phyloP scores from a whole-genome alignment of 2,113 vertebrate species.

The Sterna hirundo region DNA sequence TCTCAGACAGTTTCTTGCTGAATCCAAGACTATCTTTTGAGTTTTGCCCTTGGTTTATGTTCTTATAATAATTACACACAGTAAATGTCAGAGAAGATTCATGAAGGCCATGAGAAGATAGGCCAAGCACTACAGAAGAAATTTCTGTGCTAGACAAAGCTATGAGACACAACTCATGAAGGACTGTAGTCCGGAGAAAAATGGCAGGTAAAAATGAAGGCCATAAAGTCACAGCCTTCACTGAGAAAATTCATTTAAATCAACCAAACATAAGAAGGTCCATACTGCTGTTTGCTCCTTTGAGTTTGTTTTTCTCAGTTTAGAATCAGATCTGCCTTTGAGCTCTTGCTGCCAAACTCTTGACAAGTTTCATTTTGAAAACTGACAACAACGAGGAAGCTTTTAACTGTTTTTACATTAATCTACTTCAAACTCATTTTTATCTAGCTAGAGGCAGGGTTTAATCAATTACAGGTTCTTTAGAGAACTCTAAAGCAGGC shows the following conservation, averaged over 20 bases:
- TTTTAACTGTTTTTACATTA: conserved; percentile 42
- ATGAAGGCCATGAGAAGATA: not conserved
- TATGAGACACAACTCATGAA: not conserved
- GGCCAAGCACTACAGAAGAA: not conserved
- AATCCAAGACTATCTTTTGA: conserved; percentile 35
- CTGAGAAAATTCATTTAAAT: not conserved
- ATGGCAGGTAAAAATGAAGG: conserved; percentile 1
- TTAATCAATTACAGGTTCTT: conserved; percentile 72
- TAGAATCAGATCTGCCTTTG: not conserved
- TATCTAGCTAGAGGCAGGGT: conserved; percentile 63
- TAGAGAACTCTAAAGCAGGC: conserved; percentile 55
- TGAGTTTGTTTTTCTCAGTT: conserved; percentile 32
- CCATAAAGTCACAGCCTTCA: not conserved
- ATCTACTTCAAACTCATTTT: conserved; percentile 37
- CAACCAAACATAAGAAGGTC: not conserved
- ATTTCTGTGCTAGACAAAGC: not conserved
- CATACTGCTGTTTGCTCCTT: not conserved
- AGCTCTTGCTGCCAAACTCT: conserved; percentile 39
- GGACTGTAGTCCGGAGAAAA: conserved; percentile 5
- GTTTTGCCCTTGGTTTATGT: conserved; percentile 9
- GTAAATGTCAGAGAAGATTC: conserved; percentile 35
- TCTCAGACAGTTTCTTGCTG: not conserved
- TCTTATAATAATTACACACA: not conserved
- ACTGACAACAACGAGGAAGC: conserved; percentile 34
- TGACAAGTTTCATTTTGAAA: conserved; percentile 58